phyloP scores from a whole-genome alignment of 2,797 vertebrate species.

The Geotrypetes seraphini region DNA sequence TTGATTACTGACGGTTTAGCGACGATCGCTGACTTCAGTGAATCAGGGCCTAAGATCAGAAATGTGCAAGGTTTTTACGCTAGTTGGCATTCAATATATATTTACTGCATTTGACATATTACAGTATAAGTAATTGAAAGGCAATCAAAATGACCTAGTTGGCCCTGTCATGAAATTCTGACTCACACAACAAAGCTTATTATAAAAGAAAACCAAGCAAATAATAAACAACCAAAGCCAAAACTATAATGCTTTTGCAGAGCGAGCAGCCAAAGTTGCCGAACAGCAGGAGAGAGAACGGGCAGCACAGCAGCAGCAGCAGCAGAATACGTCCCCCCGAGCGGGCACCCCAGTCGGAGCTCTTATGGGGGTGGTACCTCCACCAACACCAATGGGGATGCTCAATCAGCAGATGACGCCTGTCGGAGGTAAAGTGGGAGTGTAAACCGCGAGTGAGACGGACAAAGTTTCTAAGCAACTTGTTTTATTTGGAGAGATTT shows the following conservation, averaged over 20 bases:
- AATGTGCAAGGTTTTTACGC: too few species aligned
- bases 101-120: too few species aligned
- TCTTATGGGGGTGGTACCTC: constrained; percentile 91
- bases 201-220: too few species aligned
- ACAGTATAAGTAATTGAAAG: too few species aligned
- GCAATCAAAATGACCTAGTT: too few species aligned
- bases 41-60: too few species aligned
- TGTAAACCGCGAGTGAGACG: constrained; percentile 65
- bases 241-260: constrained; percentile 77
- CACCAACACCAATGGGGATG: constrained; percentile 94
- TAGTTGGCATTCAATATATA: too few species aligned
- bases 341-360: constrained; percentile 95
- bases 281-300: constrained; percentile 98
- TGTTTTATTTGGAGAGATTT: too few species aligned
- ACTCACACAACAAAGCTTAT: constrained; percentile 65
- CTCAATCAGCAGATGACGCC: constrained; percentile 94
- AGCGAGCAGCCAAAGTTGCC: constrained; percentile 97
- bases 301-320: constrained; percentile 67
- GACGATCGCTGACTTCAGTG: too few species aligned
- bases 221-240: too few species aligned
- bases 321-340: constrained; percentile 80
- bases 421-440: constrained; percentile 87
- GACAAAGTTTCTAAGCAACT: too few species aligned
- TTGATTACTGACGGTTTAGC: too few species aligned
- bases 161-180: constrained; percentile 65